Percentiles rank a stretch among this genome's conserved stretches.
phyloP scores from a whole-genome alignment of 2,888 invertebrate genomes.

The Heteromurus nitidus region DNA sequence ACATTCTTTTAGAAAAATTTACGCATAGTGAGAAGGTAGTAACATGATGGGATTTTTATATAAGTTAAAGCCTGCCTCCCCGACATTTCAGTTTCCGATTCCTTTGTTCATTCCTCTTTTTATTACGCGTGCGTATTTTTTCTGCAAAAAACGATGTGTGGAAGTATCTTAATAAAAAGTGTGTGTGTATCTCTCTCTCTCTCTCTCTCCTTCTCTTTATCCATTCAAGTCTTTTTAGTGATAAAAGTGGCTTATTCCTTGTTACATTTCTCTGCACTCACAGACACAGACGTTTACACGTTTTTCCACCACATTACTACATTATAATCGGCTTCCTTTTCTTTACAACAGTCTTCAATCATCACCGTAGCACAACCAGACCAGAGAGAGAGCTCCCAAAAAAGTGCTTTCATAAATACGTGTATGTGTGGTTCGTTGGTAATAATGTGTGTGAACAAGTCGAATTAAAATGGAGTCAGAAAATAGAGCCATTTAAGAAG shows the following conservation, averaged over 20 bases:
- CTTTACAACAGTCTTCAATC: constrained; percentile 21
- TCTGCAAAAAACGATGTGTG: not conserved
- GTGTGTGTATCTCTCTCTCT: not conserved
- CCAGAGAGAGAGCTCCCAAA: not conserved
- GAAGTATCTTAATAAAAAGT: not conserved
- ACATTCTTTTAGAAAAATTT: not conserved
- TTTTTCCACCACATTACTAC: not conserved
- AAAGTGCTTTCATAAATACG: constrained; percentile 10
- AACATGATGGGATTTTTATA: too few species aligned
- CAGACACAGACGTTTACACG: not conserved
- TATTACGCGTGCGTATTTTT: constrained; percentile 37
- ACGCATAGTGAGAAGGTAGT: not conserved
- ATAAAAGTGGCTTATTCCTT: constrained; percentile 32
- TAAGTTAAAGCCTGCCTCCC: too few species aligned
- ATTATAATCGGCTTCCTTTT: not conserved
- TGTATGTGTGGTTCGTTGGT: not conserved
- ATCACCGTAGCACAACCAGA: not conserved
- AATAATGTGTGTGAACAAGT: not conserved
- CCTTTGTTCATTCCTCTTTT: constrained; percentile 31
- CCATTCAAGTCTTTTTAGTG: constrained; percentile 5
- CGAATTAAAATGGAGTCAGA: not conserved
- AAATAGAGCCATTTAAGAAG: constrained; percentile 30
- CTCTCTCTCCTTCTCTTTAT: not conserved
- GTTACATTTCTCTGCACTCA: not conserved
- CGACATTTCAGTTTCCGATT: constrained; percentile 31